Conservation (phyloP, 2,888 invertebrate genomes). For the Heteromurus nitidus region DNA sequence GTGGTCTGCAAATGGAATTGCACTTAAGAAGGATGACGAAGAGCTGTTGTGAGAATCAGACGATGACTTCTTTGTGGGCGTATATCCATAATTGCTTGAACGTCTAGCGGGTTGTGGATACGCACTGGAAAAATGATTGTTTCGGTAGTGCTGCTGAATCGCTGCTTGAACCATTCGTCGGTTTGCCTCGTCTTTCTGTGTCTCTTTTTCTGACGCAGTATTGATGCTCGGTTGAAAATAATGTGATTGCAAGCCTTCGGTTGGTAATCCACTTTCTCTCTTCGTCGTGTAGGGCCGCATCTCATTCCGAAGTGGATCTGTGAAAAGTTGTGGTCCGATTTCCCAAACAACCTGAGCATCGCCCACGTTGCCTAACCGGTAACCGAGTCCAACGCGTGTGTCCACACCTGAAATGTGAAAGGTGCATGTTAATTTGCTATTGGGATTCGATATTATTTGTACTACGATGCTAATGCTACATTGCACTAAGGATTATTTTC, state of each 20-base stretch:
- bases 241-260: not conserved
- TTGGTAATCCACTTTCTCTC: constrained; percentile 43
- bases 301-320: constrained; percentile 71
- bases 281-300: constrained; percentile 45
- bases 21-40: constrained; percentile 23
- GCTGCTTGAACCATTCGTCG: constrained; percentile 59
- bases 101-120: constrained; percentile 41
- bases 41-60: not conserved
- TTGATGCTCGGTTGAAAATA: constrained; percentile 38
- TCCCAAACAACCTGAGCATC: constrained; percentile 73
- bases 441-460: too few species aligned
- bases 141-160: constrained; percentile 49
- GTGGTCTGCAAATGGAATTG: constrained; percentile 48
- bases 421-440: not conserved
- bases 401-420: constrained; percentile 69
- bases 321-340: constrained; percentile 73
- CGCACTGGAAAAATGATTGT: constrained; percentile 43
- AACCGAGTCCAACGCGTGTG: constrained; percentile 72
- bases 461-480: not conserved
- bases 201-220: constrained; percentile 45
- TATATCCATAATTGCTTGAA: constrained; percentile 20
- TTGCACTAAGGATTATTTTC: not conserved
- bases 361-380: constrained; percentile 72
- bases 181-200: constrained; percentile 53
- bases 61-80: not conserved